These are phyloP conservation scores for Pharmacophagus antenor DNA, from an alignment of 2,888 invertebrate genomes.

Conservation along the genomic window DNA sequence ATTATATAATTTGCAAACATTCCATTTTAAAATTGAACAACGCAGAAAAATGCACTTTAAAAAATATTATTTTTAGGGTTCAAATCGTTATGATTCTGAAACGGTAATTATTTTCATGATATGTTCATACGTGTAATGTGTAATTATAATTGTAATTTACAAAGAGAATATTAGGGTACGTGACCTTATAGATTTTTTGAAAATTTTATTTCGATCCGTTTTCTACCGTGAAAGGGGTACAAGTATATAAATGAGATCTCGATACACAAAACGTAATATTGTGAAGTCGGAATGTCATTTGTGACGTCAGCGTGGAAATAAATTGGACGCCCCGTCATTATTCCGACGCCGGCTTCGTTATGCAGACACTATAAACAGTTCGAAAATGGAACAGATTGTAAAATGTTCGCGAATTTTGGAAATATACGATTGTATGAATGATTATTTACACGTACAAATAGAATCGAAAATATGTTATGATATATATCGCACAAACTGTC, in stretches of 20 bases:
- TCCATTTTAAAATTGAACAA: too few species aligned
- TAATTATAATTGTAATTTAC: too few species aligned
- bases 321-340: constrained; percentile 18
- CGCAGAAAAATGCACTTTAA: too few species aligned
- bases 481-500: neutral
- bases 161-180: too few species aligned
- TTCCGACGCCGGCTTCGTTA: constrained; percentile 7
- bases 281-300: constrained; percentile 19
- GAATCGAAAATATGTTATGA: neutral
- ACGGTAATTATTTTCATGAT: too few species aligned
- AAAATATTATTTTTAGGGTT: too few species aligned
- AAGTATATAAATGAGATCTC: neutral
- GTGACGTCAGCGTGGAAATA: constrained; percentile 8
- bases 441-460: neutral
- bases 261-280: constrained; percentile 6
- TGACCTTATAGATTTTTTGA: neutral
- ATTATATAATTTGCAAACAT: too few species aligned
- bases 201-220: neutral
- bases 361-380: constrained; percentile 17
- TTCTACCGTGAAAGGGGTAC: neutral
- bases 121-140: too few species aligned
- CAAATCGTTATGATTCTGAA: too few species aligned
- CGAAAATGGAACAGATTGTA: constrained; percentile 8
- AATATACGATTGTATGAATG: neutral
- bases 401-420: neutral